Conservation (phyloP, 2,797 vertebrate genomes). For the Denticeps clupeoides region DNA sequence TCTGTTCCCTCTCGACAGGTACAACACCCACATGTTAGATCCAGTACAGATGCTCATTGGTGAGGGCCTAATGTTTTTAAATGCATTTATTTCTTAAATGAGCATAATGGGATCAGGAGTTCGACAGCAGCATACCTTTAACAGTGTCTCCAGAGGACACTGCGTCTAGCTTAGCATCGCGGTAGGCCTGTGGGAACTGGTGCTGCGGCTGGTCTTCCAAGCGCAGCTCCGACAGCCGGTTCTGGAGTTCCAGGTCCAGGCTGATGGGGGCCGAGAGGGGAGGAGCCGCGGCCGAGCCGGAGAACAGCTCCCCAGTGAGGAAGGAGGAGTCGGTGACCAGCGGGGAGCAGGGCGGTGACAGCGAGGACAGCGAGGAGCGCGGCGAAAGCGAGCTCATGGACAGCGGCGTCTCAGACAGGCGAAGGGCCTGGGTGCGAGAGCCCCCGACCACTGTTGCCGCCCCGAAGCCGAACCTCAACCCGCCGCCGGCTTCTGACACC, state of each 20-base stretch:
- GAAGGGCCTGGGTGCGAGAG: conserved; percentile 63
- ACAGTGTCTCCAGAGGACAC: conserved; percentile 9
- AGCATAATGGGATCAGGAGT: too few relatives aligned
- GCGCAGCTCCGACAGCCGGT: conserved; percentile 61
- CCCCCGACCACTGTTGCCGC: conserved; percentile 28
- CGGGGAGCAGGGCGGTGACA: conserved; percentile 89
- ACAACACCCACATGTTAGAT: not conserved
- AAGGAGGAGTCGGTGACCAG: conserved; percentile 69
- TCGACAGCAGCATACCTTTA: conserved; percentile 32
- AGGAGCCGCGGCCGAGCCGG: conserved; percentile 40
- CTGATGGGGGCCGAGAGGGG: conserved; percentile 13
- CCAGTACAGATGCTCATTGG: too few relatives aligned
- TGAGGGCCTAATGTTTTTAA: too few relatives aligned
- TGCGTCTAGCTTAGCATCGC: conserved; percentile 34
- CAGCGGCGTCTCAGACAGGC: conserved; percentile 75
- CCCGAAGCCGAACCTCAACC: conserved; percentile 11
- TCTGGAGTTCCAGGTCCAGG: conserved; percentile 63
- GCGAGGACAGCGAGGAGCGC: conserved; percentile 89
- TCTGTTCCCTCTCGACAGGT: not conserved
- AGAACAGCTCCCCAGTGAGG: conserved; percentile 67
- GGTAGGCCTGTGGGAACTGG: not conserved
- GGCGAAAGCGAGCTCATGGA: conserved; percentile 88
- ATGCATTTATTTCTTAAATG: too few relatives aligned
- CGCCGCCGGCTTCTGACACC: conserved; percentile 50
- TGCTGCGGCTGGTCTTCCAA: conserved; percentile 52